Percentiles rank a stretch among this genome's conserved stretches.
These are phyloP conservation scores for Xylocampa areola DNA, from an alignment of 2,888 invertebrate species.

Conservation along the genomic window DNA sequence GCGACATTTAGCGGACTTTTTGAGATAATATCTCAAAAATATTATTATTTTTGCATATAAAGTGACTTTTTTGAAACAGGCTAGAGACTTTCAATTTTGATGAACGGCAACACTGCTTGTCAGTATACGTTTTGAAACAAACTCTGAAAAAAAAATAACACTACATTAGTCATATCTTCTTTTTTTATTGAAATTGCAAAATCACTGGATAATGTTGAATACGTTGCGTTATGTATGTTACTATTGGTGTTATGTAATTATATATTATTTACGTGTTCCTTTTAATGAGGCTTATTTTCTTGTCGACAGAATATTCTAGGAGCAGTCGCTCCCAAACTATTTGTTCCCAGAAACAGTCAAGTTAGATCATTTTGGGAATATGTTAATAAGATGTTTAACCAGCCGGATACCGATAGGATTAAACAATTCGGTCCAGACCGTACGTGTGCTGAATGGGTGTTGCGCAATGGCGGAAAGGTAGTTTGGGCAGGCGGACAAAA, in stretches of 20 bases:
- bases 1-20: too few species aligned
- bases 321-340: conserved; percentile 40
- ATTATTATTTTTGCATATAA: too few species aligned
- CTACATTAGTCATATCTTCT: too few species aligned
- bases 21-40: too few species aligned
- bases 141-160: too few species aligned
- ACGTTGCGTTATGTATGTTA: conserved; percentile 25
- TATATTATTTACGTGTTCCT: neutral
- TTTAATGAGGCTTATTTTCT: neutral
- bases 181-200: neutral
- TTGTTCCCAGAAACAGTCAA: conserved; percentile 63
- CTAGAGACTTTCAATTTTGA: too few species aligned
- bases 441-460: conserved; percentile 98
- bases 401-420: conserved; percentile 92
- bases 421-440: conserved; percentile 95
- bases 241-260: too few species aligned
- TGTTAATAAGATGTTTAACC: conserved; percentile 91
- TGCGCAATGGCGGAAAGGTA: conserved; percentile 96
- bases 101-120: too few species aligned
- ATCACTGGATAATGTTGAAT: conserved; percentile 22
- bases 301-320: conserved; percentile 48
- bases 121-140: too few species aligned
- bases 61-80: too few species aligned
- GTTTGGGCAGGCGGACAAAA: conserved; percentile 91
- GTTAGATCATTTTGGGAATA: conserved; percentile 85